Percentiles rank a stretch among this genome's conserved stretches.
Conservation (phyloP, 2,888 invertebrate genomes). For the Urechis unicinctus region DNA sequence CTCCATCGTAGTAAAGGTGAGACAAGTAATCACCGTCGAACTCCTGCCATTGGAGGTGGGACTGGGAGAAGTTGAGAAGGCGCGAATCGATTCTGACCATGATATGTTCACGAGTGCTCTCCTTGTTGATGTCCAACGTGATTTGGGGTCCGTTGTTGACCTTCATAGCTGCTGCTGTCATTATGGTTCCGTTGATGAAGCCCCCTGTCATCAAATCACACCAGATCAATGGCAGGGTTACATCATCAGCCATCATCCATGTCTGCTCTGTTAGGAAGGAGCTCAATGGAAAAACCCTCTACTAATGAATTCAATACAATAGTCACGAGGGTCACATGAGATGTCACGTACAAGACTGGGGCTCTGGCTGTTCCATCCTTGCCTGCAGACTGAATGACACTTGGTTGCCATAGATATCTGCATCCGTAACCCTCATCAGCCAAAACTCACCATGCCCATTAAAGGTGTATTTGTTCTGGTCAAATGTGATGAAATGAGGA, state of each 20-base stretch:
- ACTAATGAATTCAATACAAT: too few relatives aligned
- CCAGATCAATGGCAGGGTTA: too few relatives aligned
- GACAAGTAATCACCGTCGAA: neutral
- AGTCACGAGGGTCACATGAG: too few relatives aligned
- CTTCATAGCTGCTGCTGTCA: neutral
- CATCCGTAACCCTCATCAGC: neutral
- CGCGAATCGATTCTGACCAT: neutral
- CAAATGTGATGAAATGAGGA: constrained; percentile 1
- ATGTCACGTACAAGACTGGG: too few relatives aligned
- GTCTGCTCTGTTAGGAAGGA: too few relatives aligned
- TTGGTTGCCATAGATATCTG: neutral
- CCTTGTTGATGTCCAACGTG: neutral
- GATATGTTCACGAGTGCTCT: neutral
- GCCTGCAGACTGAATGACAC: neutral
- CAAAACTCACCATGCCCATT: constrained; percentile 1
- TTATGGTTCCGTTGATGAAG: neutral
- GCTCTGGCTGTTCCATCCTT: neutral
- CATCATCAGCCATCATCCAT: too few relatives aligned
- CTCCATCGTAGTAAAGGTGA: too few relatives aligned
- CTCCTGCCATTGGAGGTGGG: neutral
- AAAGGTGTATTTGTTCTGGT: neutral
- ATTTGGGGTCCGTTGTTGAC: neutral
- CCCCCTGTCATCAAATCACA: neutral
- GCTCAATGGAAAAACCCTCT: too few relatives aligned
- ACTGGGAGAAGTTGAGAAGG: neutral